Conservation (phyloP, 2,888 invertebrate species). For the Spatulosminthurus flaviceps region DNA sequence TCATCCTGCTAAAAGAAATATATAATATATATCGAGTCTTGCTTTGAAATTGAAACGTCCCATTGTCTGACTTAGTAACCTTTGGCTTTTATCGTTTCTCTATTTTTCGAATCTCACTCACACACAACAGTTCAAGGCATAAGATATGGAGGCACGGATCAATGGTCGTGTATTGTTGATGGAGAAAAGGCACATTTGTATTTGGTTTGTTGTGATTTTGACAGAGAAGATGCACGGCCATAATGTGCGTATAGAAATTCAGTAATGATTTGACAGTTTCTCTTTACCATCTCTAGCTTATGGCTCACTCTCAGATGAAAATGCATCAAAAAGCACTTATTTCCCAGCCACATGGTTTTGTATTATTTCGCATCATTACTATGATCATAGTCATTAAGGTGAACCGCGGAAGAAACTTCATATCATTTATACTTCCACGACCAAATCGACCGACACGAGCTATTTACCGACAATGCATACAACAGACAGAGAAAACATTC, state of each 20-base stretch:
- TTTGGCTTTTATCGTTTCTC: conserved; percentile 21
- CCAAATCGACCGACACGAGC: conserved; percentile 4
- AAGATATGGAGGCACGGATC: too few species aligned
- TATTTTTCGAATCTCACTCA: not conserved
- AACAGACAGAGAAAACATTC: not conserved
- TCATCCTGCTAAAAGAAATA: not conserved
- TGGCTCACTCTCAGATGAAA: not conserved
- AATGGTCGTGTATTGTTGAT: too few species aligned
- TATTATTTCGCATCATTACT: conserved; percentile 3
- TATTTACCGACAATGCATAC: too few species aligned
- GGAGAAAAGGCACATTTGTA: too few species aligned
- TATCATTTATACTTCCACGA: not conserved
- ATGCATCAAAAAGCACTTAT: conserved; percentile 6
- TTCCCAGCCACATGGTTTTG: not conserved
- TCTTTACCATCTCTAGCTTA: not conserved
- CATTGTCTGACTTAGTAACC: conserved; percentile 20
- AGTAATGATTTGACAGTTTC: conserved; percentile 7
- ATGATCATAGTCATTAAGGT: conserved; percentile 13
- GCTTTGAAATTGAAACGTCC: not conserved
- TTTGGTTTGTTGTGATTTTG: too few species aligned
- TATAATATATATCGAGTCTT: conserved; percentile 15
- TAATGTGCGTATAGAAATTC: too few species aligned
- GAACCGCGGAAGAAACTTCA: conserved; percentile 8
- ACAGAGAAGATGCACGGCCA: too few species aligned
- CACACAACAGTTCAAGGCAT: not conserved